phyloP scores from a whole-genome alignment of 1,140 invertebrate species.

The Leptopilina boulardi region DNA sequence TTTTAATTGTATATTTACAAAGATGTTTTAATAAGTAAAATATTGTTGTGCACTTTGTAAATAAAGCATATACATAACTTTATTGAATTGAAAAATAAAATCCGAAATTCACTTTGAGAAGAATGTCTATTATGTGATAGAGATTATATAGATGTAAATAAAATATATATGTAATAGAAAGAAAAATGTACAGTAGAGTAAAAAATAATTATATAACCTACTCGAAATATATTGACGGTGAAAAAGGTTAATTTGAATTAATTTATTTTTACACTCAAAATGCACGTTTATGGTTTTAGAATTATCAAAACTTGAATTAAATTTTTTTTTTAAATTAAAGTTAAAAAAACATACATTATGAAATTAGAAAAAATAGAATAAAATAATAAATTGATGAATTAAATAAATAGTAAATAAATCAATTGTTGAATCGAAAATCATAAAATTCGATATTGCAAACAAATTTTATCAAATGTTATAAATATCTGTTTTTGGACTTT shows the following conservation, averaged over 20 bases:
- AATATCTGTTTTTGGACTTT: too few species aligned
- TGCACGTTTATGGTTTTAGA: neutral
- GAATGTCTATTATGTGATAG: slow-evolving; percentile 23
- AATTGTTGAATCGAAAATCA: too few species aligned
- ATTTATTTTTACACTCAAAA: neutral
- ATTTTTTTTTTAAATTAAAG: too few species aligned
- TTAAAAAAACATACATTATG: too few species aligned
- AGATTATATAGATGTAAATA: slow-evolving; percentile 25
- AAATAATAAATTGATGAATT: too few species aligned
- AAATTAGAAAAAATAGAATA: too few species aligned
- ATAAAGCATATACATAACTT: neutral
- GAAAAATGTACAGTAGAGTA: slow-evolving; percentile 7
- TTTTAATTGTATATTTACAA: neutral
- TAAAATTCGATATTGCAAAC: too few species aligned
- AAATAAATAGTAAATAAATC: too few species aligned
- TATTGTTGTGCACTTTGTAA: neutral
- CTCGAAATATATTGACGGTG: slow-evolving; percentile 2
- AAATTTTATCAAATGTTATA: too few species aligned
- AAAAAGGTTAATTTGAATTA: neutral
- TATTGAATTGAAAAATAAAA: neutral
- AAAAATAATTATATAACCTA: slow-evolving; percentile 21
- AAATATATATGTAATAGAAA: slow-evolving; percentile 12
- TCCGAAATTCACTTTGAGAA: neutral
- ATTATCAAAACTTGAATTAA: neutral
- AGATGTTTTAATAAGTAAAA: neutral